Base-by-base conservation (phyloP, 2,888 invertebrate species). In the Teleiodes luculella region DNA sequence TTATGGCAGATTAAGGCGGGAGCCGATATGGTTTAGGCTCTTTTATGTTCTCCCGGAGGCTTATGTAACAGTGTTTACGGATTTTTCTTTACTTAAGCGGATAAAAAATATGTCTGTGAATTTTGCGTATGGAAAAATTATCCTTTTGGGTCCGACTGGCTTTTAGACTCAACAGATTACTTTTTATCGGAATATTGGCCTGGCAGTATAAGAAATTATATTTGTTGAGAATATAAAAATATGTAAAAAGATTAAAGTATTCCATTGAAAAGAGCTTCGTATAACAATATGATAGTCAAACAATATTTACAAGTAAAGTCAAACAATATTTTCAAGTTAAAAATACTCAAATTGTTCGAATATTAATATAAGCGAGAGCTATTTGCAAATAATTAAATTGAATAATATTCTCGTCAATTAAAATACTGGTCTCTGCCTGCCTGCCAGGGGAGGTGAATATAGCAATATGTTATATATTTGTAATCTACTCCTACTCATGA, bases 1-100 rank as follows among this genome's bases (percentile, higher is more conserved):
- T 81, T 82, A 81, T 74, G 74, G 78, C 74, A 74, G 80, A 80
- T 80, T 76, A 78, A 75, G 76, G 76, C 74, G 66, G 65, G 58
- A 68, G 68, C 68, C 76, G 77, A 78, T 76, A 73, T 72, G 74
- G 67, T 74, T 62, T 57, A 63, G 67, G 67, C 66, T 65, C 70
- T 41, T 65, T 70, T 70, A 72, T 75, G 74, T 69, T 70, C 72
- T 68, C 57, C 69, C 60, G 57, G 56, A 53, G 65, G 69, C 70
- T 72, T 69, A 68, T 61, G 64, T 68, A 68, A 70, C 72, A 67
- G 66, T 72, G 71, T 74, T 76, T 75, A 73, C 74, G 69, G 75
- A 76, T 75, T 74, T 71, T 64, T 57, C 62, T 62, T 65, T 54
- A 54, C 69, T 61, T 74, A 74, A 77, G 74, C 70, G 76, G 78